A percentile compares a stretch with the other conserved stretches of the same genome.
phyloP scores from a whole-genome alignment of 1,140 invertebrate species.

The Aphelenchoides besseyi region DNA sequence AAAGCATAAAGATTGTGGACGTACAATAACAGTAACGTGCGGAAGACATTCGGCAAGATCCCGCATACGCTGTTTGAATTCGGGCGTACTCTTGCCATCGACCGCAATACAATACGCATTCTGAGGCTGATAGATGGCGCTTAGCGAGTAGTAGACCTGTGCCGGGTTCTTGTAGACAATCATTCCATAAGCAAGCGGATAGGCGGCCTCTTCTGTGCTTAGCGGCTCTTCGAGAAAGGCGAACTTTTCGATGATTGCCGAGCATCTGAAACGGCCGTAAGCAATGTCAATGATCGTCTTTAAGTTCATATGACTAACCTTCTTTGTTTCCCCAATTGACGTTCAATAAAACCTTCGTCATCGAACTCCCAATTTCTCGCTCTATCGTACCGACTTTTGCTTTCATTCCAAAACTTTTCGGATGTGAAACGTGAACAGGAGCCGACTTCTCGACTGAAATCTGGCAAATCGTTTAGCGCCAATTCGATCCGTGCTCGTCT shows the following conservation, averaged over 20 bases:
- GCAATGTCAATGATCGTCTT: not conserved
- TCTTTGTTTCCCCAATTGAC: not conserved
- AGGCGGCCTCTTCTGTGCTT: not conserved
- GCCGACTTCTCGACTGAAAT: not conserved
- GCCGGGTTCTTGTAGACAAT: conserved; percentile 21
- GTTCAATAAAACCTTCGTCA: not conserved
- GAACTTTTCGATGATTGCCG: not conserved
- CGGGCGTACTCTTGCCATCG: conserved; percentile 33
- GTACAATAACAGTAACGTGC: conserved; percentile 54
- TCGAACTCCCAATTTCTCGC: not conserved
- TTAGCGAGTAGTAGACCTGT: conserved; percentile 33
- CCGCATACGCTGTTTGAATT: conserved; percentile 45
- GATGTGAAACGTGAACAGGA: not conserved
- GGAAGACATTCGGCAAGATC: conserved; percentile 44
- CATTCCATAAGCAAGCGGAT: conserved; percentile 20
- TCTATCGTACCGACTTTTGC: not conserved
- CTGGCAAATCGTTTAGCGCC: not conserved
- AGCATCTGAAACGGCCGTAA: not conserved
- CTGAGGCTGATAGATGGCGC: conserved; percentile 53
- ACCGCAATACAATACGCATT: conserved; percentile 54
- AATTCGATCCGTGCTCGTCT: not conserved
- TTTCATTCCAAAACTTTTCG: not conserved
- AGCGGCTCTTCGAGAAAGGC: conserved; percentile 7
- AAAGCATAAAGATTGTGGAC: not conserved
- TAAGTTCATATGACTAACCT: not conserved